Evolutionary conservation across 2,888 invertebrate genomes (phyloP), one percentile per base, ranked within the genome.

Genomic region (Xanthorhoe spadicearia): DNA sequence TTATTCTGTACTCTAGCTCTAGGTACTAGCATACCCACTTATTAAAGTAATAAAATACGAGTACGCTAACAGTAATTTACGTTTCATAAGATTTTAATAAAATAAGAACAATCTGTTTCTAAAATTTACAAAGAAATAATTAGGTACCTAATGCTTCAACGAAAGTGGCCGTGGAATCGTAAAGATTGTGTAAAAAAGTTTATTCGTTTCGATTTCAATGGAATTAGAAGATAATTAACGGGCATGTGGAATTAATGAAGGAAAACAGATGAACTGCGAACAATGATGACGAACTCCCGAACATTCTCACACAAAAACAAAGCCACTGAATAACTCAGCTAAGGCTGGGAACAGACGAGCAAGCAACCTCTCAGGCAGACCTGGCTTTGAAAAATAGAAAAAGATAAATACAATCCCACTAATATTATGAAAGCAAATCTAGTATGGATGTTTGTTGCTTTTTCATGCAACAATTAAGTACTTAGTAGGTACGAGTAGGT

Each of bases 201-300:
- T 18, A 69, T 60, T 62, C 23, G 62, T 69, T 58, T 64, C 59
- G 61, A 64, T 62, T 64, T 62, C 69, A 64, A 56, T 69, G 43
- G 66, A 64, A 69, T 64, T 58, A 69, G 58, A 72, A 67, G 64
- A 2, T 68, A 54, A 64, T 68, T 66, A 68, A 62, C 61, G 64
- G 28, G 53, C 58, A 43, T 43, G 50, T 49, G 23, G 58, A 68
- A 62, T 65, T 59, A 68, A 59, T 56, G 35, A 48, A 53, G 57
- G 56, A 64, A 64, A 68, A 61, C 64, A 53, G 53, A 64, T 68
- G 64, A 68, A 64, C 68, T 58, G 64, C 61, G 38, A 68, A 68
- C 68, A 68, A 68, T 68, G 57, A 19, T 57, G 53, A 46, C 53
- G 60, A 61, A 61, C 68, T 68, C 54, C 67, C 64, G 52, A 68